These are phyloP conservation scores for Andrena cerasifolii DNA, from an alignment of 1,140 invertebrate genomes.

Conservation along the genomic window DNA sequence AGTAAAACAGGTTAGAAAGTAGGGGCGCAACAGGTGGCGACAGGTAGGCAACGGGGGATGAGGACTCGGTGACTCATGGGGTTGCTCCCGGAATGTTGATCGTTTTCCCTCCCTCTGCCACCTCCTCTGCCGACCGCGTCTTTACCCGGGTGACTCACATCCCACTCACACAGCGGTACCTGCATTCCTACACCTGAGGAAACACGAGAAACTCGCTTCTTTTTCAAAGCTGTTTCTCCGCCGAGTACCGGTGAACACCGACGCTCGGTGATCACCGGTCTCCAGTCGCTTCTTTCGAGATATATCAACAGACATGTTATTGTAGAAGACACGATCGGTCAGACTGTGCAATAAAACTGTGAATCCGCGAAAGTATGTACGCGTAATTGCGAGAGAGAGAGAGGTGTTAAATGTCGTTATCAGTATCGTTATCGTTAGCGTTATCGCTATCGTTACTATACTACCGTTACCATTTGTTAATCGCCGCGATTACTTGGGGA, in stretches of 20 bases:
- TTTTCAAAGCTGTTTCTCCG: conserved; percentile 35
- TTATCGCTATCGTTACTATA: too few relatives aligned
- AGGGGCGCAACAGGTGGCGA: conserved; percentile 72
- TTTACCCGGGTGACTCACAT: conserved; percentile 67
- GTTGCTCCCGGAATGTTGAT: conserved; percentile 73
- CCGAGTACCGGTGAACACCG: not conserved
- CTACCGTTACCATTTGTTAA: conserved; percentile 9
- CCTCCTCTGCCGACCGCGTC: conserved; percentile 17
- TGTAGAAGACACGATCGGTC: too few relatives aligned
- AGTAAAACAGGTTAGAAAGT: conserved; percentile 52
- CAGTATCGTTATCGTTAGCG: too few relatives aligned
- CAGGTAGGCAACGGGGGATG: conserved; percentile 72
- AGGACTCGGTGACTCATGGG: conserved; percentile 73
- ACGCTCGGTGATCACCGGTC: too few relatives aligned
- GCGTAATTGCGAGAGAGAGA: too few relatives aligned
- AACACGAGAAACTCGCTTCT: conserved; percentile 42
- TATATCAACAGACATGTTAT: too few relatives aligned
- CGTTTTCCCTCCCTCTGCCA: conserved; percentile 33
- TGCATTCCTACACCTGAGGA: conserved; percentile 50
- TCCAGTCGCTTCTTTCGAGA: too few relatives aligned
- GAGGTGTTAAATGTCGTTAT: conserved; percentile 12
- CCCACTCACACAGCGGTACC: conserved; percentile 21
- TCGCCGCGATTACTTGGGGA: not conserved
- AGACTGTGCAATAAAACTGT: too few relatives aligned
- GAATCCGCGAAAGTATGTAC: too few relatives aligned